Evolutionary conservation across 2,888 invertebrate genomes (phyloP).

Genomic region (Desoria tigrina): DNA sequence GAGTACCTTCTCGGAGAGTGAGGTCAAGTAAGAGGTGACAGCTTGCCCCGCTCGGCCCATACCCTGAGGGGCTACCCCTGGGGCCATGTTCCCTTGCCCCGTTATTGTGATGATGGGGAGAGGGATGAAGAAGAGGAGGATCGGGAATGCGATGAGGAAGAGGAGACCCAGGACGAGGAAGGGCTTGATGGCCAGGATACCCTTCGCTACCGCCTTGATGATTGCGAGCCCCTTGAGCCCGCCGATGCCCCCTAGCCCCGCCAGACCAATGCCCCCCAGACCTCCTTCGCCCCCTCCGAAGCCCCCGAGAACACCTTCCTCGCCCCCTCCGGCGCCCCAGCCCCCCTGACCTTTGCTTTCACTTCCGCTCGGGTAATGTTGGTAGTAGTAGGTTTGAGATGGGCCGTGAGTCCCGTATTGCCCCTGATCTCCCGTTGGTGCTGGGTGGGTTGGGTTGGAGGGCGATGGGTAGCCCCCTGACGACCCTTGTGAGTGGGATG

Average conservation of each 20-base stretch:
- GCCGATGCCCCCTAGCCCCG: conserved; percentile 27
- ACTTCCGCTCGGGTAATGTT: conserved; percentile 39
- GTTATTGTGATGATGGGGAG: conserved; percentile 50
- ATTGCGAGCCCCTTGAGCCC: conserved; percentile 35
- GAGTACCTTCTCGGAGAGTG: conserved; percentile 47
- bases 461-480: too few relatives aligned
- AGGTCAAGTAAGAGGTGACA: conserved; percentile 35
- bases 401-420: conserved; percentile 22
- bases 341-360: conserved; percentile 31
- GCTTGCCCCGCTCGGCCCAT: conserved; percentile 17
- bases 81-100: conserved; percentile 9
- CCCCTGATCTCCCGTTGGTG: neutral
- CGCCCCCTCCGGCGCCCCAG: conserved; percentile 28
- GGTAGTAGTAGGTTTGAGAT: conserved; percentile 47
- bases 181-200: conserved; percentile 45
- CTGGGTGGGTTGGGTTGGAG: neutral
- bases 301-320: too few relatives aligned
- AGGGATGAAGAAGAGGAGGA: conserved; percentile 46
- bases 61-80: neutral
- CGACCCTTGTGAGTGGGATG: too few relatives aligned
- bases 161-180: conserved; percentile 46
- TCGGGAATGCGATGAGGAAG: conserved; percentile 43
- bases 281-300: conserved; percentile 26
- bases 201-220: conserved; percentile 35
- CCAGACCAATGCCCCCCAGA: conserved; percentile 33